These are phyloP conservation scores for Acrocera orbiculus DNA, from an alignment of 2,888 invertebrate species.

Conservation along the genomic window DNA sequence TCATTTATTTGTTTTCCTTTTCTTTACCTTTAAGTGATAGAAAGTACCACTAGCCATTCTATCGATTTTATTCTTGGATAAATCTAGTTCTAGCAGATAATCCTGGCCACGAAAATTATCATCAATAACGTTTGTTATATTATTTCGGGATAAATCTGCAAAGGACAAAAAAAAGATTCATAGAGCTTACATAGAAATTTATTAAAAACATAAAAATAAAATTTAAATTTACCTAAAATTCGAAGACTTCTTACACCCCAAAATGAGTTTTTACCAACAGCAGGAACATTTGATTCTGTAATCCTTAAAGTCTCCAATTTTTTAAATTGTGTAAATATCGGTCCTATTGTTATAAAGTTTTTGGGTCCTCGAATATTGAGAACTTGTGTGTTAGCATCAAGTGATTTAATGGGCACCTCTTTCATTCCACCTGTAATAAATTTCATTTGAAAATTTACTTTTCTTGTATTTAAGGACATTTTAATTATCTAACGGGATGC, in stretches of 20 bases:
- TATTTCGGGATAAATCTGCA: constrained; percentile 57
- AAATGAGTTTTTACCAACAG: constrained; percentile 61
- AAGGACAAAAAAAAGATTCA: background rate
- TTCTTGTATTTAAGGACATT: too few relatives aligned
- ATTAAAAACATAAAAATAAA: too few relatives aligned
- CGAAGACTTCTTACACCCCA: constrained; percentile 53
- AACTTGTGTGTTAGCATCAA: constrained; percentile 46
- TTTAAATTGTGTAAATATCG: constrained; percentile 41
- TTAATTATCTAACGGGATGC: too few relatives aligned
- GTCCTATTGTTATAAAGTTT: constrained; percentile 53
- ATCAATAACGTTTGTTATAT: constrained; percentile 47
- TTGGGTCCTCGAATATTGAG: constrained; percentile 49
- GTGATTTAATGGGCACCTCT: constrained; percentile 42
- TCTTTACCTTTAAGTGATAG: constrained; percentile 38
- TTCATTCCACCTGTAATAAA: constrained; percentile 39
- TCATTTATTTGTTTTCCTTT: too few relatives aligned
- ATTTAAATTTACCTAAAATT: constrained; percentile 26
- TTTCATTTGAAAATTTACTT: background rate
- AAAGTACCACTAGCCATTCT: constrained; percentile 61
- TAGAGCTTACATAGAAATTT: too few relatives aligned
- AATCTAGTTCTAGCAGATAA: constrained; percentile 49
- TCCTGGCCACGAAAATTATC: constrained; percentile 63
- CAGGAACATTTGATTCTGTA: constrained; percentile 52
- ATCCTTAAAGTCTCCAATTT: constrained; percentile 54
- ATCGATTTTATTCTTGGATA: constrained; percentile 57